Evolutionary conservation across 2,797 vertebrate species (phyloP).

Genomic region (Lutjanus campechanus): DNA sequence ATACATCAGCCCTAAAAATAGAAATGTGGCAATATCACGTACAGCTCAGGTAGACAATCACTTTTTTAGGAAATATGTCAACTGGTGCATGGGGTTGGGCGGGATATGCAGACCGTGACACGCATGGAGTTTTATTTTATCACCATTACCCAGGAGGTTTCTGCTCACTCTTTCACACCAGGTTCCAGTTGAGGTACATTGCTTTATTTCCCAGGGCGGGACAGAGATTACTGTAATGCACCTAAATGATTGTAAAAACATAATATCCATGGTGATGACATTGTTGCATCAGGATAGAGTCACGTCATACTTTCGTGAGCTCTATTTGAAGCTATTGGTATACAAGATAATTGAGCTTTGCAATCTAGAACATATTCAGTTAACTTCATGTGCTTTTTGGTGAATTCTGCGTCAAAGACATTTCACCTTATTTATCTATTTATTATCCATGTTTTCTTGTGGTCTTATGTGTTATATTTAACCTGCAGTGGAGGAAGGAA

Average conservation of each 20-base stretch:
- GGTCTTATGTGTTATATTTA: slow-evolving; percentile 4
- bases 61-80: slow-evolving; percentile 38
- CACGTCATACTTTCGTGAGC: slow-evolving; percentile 1
- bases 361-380: background rate
- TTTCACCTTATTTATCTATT: background rate
- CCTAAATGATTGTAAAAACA: slow-evolving; percentile 61
- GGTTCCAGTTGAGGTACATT: slow-evolving; percentile 50
- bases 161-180: slow-evolving; percentile 27
- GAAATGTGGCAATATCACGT: slow-evolving; percentile 59
- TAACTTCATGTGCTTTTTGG: background rate
- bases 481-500: slow-evolving; percentile 10
- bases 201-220: slow-evolving; percentile 52
- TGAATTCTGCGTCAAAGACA: background rate
- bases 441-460: background rate
- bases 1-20: slow-evolving; percentile 61
- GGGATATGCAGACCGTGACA: slow-evolving; percentile 19
- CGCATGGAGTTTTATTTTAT: slow-evolving; percentile 30
- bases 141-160: slow-evolving; percentile 18
- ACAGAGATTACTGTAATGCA: slow-evolving; percentile 43
- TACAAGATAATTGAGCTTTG: background rate
- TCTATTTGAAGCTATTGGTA: slow-evolving; percentile 3
- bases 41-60: slow-evolving; percentile 52
- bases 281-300: slow-evolving; percentile 29
- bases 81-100: background rate
- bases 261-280: slow-evolving; percentile 20